These are phyloP conservation scores for Pluvialis apricaria DNA, from an alignment of 2,113 vertebrate species.

Conservation along the genomic window DNA sequence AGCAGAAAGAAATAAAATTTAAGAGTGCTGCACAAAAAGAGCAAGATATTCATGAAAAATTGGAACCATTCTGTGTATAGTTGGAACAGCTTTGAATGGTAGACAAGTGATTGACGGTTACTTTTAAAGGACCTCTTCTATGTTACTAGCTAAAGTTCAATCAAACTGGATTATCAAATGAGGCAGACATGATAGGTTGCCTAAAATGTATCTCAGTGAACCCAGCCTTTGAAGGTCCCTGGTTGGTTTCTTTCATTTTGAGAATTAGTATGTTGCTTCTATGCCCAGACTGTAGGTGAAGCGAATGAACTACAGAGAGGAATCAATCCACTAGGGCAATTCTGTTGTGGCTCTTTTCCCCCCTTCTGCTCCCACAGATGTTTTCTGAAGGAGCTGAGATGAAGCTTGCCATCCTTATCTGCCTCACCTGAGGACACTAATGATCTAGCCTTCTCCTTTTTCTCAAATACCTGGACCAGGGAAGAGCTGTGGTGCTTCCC, in stretches of 20 bases:
- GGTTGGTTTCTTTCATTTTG: not conserved
- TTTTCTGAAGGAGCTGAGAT: not conserved
- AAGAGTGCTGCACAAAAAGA: not conserved
- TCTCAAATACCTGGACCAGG: not conserved
- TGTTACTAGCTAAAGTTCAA: not conserved
- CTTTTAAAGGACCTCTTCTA: not conserved
- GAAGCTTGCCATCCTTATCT: not conserved
- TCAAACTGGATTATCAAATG: not conserved
- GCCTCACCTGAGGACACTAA: not conserved
- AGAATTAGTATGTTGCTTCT: not conserved
- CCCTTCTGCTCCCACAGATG: not conserved
- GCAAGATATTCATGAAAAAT: not conserved
- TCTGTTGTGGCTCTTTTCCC: not conserved
- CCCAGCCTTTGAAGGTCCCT: not conserved
- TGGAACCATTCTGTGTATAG: not conserved
- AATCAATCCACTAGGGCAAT: not conserved
- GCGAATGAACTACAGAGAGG: not conserved
- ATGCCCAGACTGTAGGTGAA: not conserved
- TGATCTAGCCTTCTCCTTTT: not conserved
- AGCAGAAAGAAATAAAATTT: not conserved
- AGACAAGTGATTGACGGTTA: not conserved
- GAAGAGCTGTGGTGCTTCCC: not conserved
- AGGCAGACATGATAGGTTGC: not conserved
- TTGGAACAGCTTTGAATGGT: not conserved
- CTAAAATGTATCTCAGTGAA: not conserved